Evolutionary conservation across 2,888 invertebrate genomes (phyloP), one percentile per base, ranked within the genome.

Genomic region (Zygaena filipendulae): DNA sequence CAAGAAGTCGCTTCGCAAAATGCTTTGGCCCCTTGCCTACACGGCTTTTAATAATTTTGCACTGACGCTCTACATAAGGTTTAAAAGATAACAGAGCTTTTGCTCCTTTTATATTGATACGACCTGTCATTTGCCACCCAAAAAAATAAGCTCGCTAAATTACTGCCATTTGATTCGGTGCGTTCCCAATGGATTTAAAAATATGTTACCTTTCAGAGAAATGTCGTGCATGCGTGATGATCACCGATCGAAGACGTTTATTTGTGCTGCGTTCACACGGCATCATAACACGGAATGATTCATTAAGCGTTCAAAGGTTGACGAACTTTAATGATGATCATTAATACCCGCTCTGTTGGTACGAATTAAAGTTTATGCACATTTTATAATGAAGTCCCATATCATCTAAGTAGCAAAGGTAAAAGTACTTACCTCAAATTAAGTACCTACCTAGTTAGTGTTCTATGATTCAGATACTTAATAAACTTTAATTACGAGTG

Each of bases 21-120:
- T 79, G 77, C 64, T 67, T 61, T 43, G 54, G 49, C 44, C 50
- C 54, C 58, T 54, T 57, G 47, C 42, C 53, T 53, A 47, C 58
- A 50, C 55, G 66, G 62, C 77, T 77, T 79, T 79, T 75, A 75
- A 75, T 74, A 75, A 64, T 59, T 63, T 68, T 58, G 63, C 61
- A 60, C 52, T 49, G 59, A 53, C 68, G 67, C 62, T 69, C 64
- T 53, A 70, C 63, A 69, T 72, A 70, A 64, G 57, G 58, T 58
- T 63, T 47, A 57, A 64, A 68, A 72, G 66, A 74, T 70, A 74
- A 67, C 64, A 69, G 62, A 70, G 68, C 69, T 70, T 75, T 75
- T 75, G 64, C 55, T 68, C 50, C 60, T 71, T 74, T 71, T 75
- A 63, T 70, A 49, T 37, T 41, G 33, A 47, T 43, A 16, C 7